phyloP scores from a whole-genome alignment of 2,888 invertebrate genomes.

The Camptogramma bilineatum region DNA sequence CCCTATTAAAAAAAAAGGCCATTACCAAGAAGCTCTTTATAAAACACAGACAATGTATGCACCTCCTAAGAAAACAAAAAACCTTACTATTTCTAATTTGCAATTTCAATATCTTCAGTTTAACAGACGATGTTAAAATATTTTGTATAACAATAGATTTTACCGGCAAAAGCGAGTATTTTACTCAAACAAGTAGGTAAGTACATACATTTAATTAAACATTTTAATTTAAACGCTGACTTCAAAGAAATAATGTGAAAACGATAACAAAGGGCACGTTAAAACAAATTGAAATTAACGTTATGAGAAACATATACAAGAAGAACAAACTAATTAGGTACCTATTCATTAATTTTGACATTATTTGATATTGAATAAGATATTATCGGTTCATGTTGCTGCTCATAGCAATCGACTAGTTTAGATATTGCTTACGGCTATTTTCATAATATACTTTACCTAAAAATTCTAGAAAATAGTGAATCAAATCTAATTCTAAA shows the following conservation, averaged over 20 bases:
- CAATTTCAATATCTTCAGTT: too few relatives aligned
- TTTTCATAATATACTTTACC: too few relatives aligned
- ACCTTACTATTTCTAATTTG: too few relatives aligned
- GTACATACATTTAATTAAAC: constrained; percentile 42
- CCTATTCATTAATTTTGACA: constrained; percentile 2
- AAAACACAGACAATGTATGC: too few relatives aligned
- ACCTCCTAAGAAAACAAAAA: too few relatives aligned
- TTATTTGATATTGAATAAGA: background rate
- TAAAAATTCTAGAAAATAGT: too few relatives aligned
- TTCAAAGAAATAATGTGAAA: constrained; percentile 45
- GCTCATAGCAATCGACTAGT: background rate
- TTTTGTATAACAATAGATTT: too few relatives aligned
- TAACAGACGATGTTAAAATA: too few relatives aligned
- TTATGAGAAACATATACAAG: constrained; percentile 15
- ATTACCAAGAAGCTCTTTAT: too few relatives aligned
- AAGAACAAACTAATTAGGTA: constrained; percentile 6
- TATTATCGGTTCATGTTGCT: background rate
- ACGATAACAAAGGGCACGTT: constrained; percentile 42
- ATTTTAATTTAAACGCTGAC: constrained; percentile 42
- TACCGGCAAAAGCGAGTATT: constrained; percentile 27
- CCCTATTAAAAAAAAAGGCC: too few relatives aligned
- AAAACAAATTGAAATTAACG: constrained; percentile 36
- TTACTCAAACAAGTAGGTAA: constrained; percentile 37
- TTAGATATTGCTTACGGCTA: too few relatives aligned
- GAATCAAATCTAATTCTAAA: too few relatives aligned